Percentiles rank a stretch among this genome's conserved stretches.
phyloP scores from a whole-genome alignment of 2,797 vertebrate species.

The Gymnothorax reevesii region DNA sequence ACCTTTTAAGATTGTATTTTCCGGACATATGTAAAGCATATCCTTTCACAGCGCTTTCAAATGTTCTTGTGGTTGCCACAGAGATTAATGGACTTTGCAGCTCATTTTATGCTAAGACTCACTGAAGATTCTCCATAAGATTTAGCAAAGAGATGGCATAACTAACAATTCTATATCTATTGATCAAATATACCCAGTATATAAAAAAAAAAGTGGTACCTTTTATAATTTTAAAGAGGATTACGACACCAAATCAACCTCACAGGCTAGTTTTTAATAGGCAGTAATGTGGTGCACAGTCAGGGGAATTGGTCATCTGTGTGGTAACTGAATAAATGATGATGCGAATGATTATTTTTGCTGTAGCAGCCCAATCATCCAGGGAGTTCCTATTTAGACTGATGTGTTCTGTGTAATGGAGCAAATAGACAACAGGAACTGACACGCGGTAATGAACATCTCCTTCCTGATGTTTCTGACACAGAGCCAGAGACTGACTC shows the following conservation, averaged over 20 bases:
- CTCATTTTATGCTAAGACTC: background rate
- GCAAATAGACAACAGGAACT: background rate
- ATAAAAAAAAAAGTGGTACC: background rate
- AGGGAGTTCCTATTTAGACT: background rate
- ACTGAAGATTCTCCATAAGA: background rate
- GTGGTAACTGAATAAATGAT: slow-evolving; percentile 6
- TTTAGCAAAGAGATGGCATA: background rate
- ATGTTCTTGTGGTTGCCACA: background rate
- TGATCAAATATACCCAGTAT: background rate
- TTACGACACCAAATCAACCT: background rate
- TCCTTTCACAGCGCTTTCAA: background rate
- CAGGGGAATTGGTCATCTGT: slow-evolving; percentile 13
- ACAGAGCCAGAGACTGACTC: background rate
- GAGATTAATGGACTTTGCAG: background rate
- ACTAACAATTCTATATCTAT: background rate
- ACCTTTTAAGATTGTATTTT: background rate
- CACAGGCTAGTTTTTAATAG: background rate
- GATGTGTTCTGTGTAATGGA: slow-evolving; percentile 4
- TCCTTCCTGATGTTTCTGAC: background rate
- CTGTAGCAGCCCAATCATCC: background rate
- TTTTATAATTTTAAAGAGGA: too few species aligned
- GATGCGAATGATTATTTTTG: background rate
- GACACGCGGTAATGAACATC: background rate
- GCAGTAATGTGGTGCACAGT: background rate
- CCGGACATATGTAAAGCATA: background rate